Evolutionary conservation across 2,888 invertebrate genomes (phyloP), one percentile per base, ranked within the genome.

Genomic region (Agriopis leucophaearia): DNA sequence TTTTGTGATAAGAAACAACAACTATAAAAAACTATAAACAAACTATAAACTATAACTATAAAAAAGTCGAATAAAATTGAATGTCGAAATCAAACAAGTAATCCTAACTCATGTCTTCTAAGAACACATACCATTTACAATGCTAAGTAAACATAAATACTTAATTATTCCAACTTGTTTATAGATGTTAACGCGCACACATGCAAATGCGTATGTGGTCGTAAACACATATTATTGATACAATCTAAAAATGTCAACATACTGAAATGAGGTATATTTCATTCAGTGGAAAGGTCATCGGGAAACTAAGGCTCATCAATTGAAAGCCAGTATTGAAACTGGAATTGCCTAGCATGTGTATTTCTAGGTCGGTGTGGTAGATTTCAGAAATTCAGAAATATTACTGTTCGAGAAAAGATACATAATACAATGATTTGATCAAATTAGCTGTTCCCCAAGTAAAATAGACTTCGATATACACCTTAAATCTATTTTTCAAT

Each of bases 291-390:
- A 70, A 70, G 70, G 70, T 66, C 66, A 61, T 59, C 66, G 50
- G 42, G 52, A 66, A 69, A 70, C 64, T 68, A 56, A 70, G 56
- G 56, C 66, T 70, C 70, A 66, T 70, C 70, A 61, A 70, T 70
- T 66, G 60, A 56, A 44, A 62, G 60, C 60, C 60, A 48, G 64
- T 58, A 70, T 70, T 64, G 40, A 64, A 66, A 70, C 66, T 66
- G 66, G 64, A 64, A 66, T 70, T 66, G 64, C 66, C 56, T 66
- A n/a, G 61, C 66, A 40, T 27, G 59, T 66, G 48, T 59, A 44
- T 55, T 40, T 57, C 52, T 56, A 12, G 16, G 27, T 66, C 56
- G 57, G 18, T 0, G 8, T 0, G 70, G 70, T 70, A 66, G 64
- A 64, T 66, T 70, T 64, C 13, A 7, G 6, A 50, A 48, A 18